phyloP scores from a whole-genome alignment of 2,113 vertebrate genomes.

The Silurus meridionalis region DNA sequence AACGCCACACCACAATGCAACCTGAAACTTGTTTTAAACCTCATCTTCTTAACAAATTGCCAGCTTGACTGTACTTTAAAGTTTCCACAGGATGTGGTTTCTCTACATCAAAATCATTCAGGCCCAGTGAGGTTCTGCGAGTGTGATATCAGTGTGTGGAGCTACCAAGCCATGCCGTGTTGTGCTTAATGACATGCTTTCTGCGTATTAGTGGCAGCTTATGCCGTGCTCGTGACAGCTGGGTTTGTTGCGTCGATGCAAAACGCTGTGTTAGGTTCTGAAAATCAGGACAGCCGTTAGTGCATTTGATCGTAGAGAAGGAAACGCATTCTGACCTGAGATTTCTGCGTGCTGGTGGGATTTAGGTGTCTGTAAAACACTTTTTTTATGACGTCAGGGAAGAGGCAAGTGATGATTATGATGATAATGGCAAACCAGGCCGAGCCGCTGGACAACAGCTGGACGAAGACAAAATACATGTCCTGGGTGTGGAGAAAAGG shows the following conservation, averaged over 20 bases:
- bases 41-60: neutral
- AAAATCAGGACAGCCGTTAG: neutral
- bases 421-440: conserved; percentile 97
- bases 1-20: neutral
- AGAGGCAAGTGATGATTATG: conserved; percentile 88
- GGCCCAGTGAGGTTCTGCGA: neutral
- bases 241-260: neutral
- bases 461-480: conserved; percentile 97
- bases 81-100: conserved; percentile 30
- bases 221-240: neutral
- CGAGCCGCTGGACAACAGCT: conserved; percentile 93
- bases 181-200: conserved; percentile 28
- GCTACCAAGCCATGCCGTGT: conserved; percentile 44
- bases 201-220: conserved; percentile 7
- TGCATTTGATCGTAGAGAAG: neutral
- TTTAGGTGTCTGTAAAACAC: conserved; percentile 87
- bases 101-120: neutral
- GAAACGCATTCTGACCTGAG: conserved; percentile 79
- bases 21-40: neutral
- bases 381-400: conserved; percentile 93
- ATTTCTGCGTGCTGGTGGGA: conserved; percentile 93
- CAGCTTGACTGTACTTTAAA: neutral
- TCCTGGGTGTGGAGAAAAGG: conserved; percentile 95
- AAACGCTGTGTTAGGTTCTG: neutral
- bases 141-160: neutral